Percentiles rank a stretch among this genome's conserved stretches.
These are phyloP conservation scores for Zelostemma sp. DNA, from an alignment of 1,140 invertebrate genomes.

Conservation along the genomic window DNA sequence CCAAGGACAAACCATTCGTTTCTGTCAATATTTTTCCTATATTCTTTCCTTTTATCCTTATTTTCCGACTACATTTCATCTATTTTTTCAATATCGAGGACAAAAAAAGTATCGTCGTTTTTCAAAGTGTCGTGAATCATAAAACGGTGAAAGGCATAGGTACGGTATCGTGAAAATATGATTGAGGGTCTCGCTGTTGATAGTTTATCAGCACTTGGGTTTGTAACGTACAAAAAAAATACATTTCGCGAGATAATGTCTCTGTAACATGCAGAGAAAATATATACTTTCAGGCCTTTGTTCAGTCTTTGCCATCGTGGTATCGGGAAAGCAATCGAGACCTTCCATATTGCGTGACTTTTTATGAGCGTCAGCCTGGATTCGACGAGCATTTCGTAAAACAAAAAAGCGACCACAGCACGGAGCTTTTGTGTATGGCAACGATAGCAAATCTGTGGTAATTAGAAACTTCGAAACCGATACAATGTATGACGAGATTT, in stretches of 20 bases:
- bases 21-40: neutral
- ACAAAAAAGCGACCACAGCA: constrained; percentile 23
- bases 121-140: neutral
- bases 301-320: constrained; percentile 33
- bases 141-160: constrained; percentile 8
- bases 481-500: neutral
- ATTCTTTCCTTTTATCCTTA: neutral
- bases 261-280: constrained; percentile 43
- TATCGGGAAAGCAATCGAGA: constrained; percentile 51
- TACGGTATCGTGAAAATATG: constrained; percentile 40
- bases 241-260: constrained; percentile 41
- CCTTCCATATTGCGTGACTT: constrained; percentile 46
- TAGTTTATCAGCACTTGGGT: constrained; percentile 18
- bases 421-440: constrained; percentile 5
- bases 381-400: constrained; percentile 43
- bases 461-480: constrained; percentile 14
- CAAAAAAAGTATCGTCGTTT: neutral
- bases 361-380: constrained; percentile 36
- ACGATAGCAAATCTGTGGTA: constrained; percentile 21
- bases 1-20: neutral
- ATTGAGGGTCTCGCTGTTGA: constrained; percentile 30
- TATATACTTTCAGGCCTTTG: constrained; percentile 36
- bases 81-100: neutral
- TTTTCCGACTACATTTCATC: neutral
- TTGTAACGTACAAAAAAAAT: constrained; percentile 29